A percentile compares a stretch with the other conserved stretches of the same genome.
phyloP scores from a whole-genome alignment of 35 echinoderm and acorn worm genomes.

The Lytechinus pictus region DNA sequence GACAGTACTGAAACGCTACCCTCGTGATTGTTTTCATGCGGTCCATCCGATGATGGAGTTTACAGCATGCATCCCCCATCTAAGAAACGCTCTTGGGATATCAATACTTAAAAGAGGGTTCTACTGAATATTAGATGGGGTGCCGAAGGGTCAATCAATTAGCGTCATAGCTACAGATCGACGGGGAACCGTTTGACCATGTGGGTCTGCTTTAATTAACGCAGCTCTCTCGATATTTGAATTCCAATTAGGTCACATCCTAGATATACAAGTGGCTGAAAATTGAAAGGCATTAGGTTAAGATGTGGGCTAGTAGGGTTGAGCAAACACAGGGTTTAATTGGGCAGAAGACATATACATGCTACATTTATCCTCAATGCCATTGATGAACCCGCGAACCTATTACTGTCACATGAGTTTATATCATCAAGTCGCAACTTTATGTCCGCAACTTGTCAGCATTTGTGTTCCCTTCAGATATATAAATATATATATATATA shows the following conservation, averaged over 20 bases:
- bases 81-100: neutral
- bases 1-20: neutral
- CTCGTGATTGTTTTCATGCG: neutral
- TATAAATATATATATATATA: no score
- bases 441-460: neutral
- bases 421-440: neutral
- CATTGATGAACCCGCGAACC: neutral
- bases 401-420: slow-evolving; percentile 19
- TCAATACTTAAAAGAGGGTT: neutral
- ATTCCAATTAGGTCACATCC: slow-evolving; percentile 11
- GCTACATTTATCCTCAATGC: neutral
- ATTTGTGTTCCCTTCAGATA: no score
- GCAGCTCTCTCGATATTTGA: neutral
- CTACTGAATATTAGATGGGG: neutral
- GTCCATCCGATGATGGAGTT: neutral
- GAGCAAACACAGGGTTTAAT: neutral
- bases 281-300: neutral
- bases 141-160: slow-evolving; percentile 1
- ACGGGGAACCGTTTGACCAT: slow-evolving; percentile 15
- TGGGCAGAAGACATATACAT: neutral
- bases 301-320: neutral
- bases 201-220: slow-evolving; percentile 1
- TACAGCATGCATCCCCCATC: neutral
- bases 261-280: slow-evolving; percentile 15
- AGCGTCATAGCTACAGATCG: neutral